Evolutionary conservation across 1,140 invertebrate genomes (phyloP), one percentile per base, ranked within the genome.

Genomic region (Aphelenchoides avenae): DNA sequence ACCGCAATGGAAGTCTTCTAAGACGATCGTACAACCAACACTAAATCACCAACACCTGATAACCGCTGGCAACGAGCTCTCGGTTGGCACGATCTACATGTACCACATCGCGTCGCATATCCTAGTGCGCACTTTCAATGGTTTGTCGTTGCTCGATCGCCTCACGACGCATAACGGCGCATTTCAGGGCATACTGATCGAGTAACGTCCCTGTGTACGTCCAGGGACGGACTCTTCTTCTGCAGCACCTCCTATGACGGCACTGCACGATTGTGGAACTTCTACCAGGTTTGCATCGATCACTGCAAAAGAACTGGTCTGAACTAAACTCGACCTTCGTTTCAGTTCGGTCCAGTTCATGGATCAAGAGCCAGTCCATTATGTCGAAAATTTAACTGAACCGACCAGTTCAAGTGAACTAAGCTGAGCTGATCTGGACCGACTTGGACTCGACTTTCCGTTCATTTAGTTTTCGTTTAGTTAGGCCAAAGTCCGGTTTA

Each of bases 41-140:
- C 52, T 57, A 27, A 75, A 75, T 61, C 72, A 75, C 52, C 73
- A 75, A 44, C 73, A 75, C 48, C 49, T 75, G 34, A 44, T 75
- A 24, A 57, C 72, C 11, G 33, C 61, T 34, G 71, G 71, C n/a
- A 71, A 73, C 41, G 54, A 64, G 22, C 44, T 60, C 27, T 53
- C 65, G 26, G 44, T 54, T 3, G 71, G 71, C 20, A 40, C 50
- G n/a, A 74, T 74, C 51, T 73, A 66, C 44, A 77, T 77, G 73
- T 77, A 68, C 57, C 73, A 75, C 49, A 75, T 75, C 42, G 73
- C 73, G 11, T 68, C 66, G 11, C 63, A 73, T 47, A 26, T 69
- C 13, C 53, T 74, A 11, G 51, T 76, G 30, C 50, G 54, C 18
- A 77, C 69, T 26, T 77, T 75, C 49, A 56, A 22, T 42, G 66